Percentiles rank a stretch among this genome's conserved stretches.
phyloP scores from a whole-genome alignment of 2,113 vertebrate genomes.

The Todiramphus chloris region DNA sequence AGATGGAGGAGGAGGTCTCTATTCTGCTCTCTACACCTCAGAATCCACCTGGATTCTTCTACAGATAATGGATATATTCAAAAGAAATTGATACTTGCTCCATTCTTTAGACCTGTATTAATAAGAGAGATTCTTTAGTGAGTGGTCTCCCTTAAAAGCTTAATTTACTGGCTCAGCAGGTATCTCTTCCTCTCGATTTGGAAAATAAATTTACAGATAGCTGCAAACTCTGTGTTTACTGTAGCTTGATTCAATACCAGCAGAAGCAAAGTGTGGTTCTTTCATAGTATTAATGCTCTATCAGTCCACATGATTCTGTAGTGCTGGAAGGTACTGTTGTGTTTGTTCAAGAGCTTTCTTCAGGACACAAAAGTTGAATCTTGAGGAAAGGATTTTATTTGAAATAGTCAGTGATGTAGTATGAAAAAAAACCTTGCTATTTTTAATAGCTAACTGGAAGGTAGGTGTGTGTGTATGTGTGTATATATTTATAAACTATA shows the following conservation, averaged over 20 bases:
- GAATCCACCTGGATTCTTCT: neutral
- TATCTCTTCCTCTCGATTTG: neutral
- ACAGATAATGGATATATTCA: neutral
- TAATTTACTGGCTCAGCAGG: neutral
- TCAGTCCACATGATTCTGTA: neutral
- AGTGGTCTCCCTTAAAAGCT: neutral
- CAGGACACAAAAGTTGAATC: neutral
- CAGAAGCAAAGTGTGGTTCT: neutral
- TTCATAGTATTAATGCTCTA: neutral
- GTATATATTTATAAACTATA: neutral
- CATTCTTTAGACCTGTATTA: neutral
- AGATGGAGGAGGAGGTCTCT: neutral
- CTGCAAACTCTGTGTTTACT: neutral
- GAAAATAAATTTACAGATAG: neutral
- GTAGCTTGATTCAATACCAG: neutral
- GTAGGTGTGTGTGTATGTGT: neutral
- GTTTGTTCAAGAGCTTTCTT: neutral
- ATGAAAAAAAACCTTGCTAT: neutral
- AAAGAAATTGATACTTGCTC: neutral
- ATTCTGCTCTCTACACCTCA: neutral
- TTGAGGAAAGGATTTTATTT: neutral
- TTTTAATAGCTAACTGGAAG: neutral
- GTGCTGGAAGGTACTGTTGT: neutral
- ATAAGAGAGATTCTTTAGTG: neutral
- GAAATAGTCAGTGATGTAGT: neutral